Base-by-base conservation (phyloP, 2,797 vertebrate species). In the Telmatherina bonti region DNA sequence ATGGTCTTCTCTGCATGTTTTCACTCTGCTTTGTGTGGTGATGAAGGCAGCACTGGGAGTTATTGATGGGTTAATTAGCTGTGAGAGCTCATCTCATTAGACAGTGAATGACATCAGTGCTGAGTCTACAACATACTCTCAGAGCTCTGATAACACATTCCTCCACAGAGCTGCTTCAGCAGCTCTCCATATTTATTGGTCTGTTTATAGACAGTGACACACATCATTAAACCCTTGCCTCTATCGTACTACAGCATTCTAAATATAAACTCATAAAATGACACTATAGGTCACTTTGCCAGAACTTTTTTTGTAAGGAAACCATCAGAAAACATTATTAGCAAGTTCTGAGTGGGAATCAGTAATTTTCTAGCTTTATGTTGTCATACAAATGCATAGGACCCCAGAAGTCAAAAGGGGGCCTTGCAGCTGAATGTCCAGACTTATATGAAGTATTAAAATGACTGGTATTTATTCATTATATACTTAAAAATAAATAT, bases 11-110 rank as follows among this genome's bases (percentile, higher is more conserved):
- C 35, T 36, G 35, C 35, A 36, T 77, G 64, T 74, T 84, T 76
- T 91, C 85, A 80, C 89, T 90, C 85, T 86, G 87, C 85, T 79
- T 65, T 82, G 78, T 87, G 85, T 60, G 72, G 70, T 88, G 89
- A 92, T 91, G 90, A 92, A 91, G 89, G 83, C 85, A 87, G 89
- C 79, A 30, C 85, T 86, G 86, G 88, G 91, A 92, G 90, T 92
- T 92, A 91, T 85, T 89, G 91, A 93, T 82, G 86, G 75, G 82
- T 94, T 94, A 88, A 94, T 94, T 94, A 93, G 90, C 89, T 89
- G 77, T 69, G 79, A 92, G 88, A 81, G 89, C 91, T 90, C 90
- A 84, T 93, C 92, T 93, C 90, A 94, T 94, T 93, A 94, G 93
- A 90, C 86, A 70, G 79, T 86, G 85, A 86, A 78, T 67, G 81